Evolutionary conservation across 2,797 vertebrate genomes (phyloP), one percentile per base, ranked within the genome.

Genomic region (Pseudochaenichthys georgianus): DNA sequence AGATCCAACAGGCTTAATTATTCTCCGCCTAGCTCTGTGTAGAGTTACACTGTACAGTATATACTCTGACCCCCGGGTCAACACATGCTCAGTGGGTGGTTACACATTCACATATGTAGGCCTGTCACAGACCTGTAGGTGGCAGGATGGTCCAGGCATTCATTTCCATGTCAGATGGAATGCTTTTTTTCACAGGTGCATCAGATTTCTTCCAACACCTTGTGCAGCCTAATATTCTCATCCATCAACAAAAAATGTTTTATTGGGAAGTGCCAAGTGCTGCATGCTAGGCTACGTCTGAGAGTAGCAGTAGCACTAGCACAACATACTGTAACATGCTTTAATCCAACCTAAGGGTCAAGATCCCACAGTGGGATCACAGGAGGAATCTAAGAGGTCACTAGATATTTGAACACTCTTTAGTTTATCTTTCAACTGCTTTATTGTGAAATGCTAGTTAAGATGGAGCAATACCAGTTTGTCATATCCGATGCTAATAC

Each of bases 1-100:
- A 82, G 43, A 50, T 64, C 64, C 83, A 69, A 47, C 73, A 70
- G 73, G 77, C 51, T 73, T 85, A 76, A 75, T 87, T 75, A 63
- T 81, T 83, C 73, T 75, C 74, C 72, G 60, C 15, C 1, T 50
- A 50, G 64, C 54, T 81, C 45, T 73, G 74, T 62, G 70, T 71
- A 65, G 43, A 78, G 60, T 77, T 73, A 64, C 64, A 46, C 19
- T 52, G 62, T 46, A 28, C 48, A 54, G 12, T 66, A 42, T 54
- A 46, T 73, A 52, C 41, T n/a, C 52, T 59, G 74, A 83, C 58
- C 70, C 16, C 19, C 6, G 21, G 77, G 80, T 69, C 52, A 62
- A 6, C 31, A 15, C 42, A 51, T 23, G 55, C 66, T n/a, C 41
- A 28, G 65, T 12, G 46, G 70, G 57, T 57, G 57, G 69, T 79